Evolutionary conservation across 1,140 invertebrate species (phyloP).

Genomic region (Dinothrombium tinctorium): DNA sequence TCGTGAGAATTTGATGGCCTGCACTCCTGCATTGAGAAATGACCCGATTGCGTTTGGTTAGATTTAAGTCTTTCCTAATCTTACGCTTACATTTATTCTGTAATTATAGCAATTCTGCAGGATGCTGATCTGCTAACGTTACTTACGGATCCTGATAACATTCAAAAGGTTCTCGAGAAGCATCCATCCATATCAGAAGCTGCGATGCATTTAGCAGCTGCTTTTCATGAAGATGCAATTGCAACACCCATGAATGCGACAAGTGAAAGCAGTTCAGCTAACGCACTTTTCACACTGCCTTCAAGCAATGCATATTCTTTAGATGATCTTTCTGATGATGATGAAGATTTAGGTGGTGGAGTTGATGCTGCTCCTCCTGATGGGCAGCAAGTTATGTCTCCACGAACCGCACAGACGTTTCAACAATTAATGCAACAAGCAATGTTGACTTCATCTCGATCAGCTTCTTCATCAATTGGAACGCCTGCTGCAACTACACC

Average conservation of each 20-base stretch:
- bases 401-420: not conserved
- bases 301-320: slow-evolving; percentile 7
- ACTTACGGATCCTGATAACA: slow-evolving; percentile 1
- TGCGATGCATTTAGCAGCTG: slow-evolving; percentile 6
- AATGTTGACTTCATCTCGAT: not conserved
- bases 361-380: slow-evolving; percentile 1
- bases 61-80: not conserved
- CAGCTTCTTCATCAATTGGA: not conserved
- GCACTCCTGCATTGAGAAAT: slow-evolving; percentile 9
- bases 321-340: slow-evolving; percentile 9
- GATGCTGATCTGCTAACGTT: slow-evolving; percentile 6
- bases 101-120: slow-evolving; percentile 3
- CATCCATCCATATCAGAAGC: slow-evolving; percentile 11
- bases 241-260: not conserved
- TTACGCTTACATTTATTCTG: not conserved
- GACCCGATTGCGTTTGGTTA: slow-evolving; percentile 8
- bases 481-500: not conserved
- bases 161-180: slow-evolving; percentile 7
- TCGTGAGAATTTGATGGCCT: slow-evolving; percentile 8
- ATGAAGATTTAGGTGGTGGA: slow-evolving; percentile 1
- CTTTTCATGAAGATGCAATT: slow-evolving; percentile 10
- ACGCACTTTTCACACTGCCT: not conserved
- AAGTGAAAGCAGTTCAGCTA: not conserved
- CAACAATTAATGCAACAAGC: not conserved
- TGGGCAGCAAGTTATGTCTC: slow-evolving; percentile 2